These are phyloP conservation scores for Melipona quadrifasciata DNA, from an alignment of 1,140 invertebrate genomes.

Conservation along the genomic window DNA sequence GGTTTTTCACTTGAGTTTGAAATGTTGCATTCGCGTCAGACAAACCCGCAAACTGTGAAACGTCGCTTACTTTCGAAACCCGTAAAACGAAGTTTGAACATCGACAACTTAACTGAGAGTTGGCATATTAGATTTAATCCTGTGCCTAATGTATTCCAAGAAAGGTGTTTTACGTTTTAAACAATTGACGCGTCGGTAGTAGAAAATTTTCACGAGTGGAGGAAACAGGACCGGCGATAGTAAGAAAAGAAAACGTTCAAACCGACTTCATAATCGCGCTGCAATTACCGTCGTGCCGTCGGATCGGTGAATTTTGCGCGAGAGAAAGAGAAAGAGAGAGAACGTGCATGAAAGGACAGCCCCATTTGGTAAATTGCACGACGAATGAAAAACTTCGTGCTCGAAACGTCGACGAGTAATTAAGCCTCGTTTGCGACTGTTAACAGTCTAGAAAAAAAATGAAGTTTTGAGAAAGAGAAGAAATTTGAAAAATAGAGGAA, in stretches of 20 bases:
- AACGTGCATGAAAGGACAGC: background rate
- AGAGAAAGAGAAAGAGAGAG: background rate
- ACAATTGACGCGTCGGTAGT: background rate
- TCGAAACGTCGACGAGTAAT: constrained; percentile 5
- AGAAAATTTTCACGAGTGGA: background rate
- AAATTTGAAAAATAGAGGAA: background rate
- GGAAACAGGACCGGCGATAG: background rate
- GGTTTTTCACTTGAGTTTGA: too few species aligned
- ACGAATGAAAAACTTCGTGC: background rate
- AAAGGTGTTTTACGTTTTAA: constrained; percentile 3
- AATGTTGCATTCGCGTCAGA: too few species aligned
- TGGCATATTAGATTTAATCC: too few species aligned
- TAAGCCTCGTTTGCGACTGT: background rate
- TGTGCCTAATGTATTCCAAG: too few species aligned
- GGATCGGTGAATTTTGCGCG: background rate
- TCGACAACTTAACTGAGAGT: too few species aligned
- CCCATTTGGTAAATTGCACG: constrained; percentile 40
- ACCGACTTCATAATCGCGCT: constrained; percentile 13
- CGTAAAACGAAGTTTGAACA: too few species aligned
- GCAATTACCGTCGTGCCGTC: constrained; percentile 11
- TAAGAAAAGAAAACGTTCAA: background rate
- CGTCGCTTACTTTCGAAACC: too few species aligned
- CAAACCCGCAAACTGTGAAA: too few species aligned
- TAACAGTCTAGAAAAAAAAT: background rate
- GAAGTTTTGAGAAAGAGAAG: too few species aligned